Base-by-base conservation (phyloP, 2,113 vertebrate genomes). In the Blennius ocellaris region DNA sequence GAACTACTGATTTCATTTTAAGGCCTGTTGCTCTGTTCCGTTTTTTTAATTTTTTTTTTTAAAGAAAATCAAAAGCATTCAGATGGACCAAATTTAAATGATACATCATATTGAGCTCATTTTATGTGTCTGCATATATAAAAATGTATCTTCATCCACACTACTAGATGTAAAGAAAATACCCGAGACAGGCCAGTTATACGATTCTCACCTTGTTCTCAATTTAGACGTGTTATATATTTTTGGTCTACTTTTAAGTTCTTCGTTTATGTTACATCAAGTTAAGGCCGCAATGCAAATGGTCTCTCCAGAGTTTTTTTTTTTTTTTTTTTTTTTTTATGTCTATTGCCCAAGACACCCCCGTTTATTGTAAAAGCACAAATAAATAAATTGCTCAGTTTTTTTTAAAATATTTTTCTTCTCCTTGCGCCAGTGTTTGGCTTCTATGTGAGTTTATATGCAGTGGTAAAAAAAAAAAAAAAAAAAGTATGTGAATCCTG, bases 351-450 rank as follows among this genome's bases (percentile, higher is more conserved):
- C 16, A 64, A 21, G 14, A 60, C 64, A 39, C 54, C 55, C 55
- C 43, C 40, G 56, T 81, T 87, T 51, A 77, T 65, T 63, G 48
- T 73, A 38, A 81, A 88, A 87, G 87, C 87, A 91, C 86, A 91
- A 85, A 54, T 61, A 30, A 75, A 62, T 72, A 30, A 30, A 30
- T 30, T 30, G 21, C 21, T 30, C 21, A 30, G 21, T 30, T 30
- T n/a, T n/a, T n/a, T n/a, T 30, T 30, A 30, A 30, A 30, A 30
- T 30, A 2, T 30, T 30, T 30, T 30, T 30, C 21, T 30, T 30
- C 21, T 30, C 4, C 21, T 30, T 30, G 21, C 21, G 21, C 21
- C 21, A 30, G 21, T 30, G 21, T 30, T 30, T 30, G 21, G 21
- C 21, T 30, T 30, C 21, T 30, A 30, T 4, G 21, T 30, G 21